Evolutionary conservation across 2,113 vertebrate genomes (phyloP).

Genomic region (Girardinichthys multiradiatus): DNA sequence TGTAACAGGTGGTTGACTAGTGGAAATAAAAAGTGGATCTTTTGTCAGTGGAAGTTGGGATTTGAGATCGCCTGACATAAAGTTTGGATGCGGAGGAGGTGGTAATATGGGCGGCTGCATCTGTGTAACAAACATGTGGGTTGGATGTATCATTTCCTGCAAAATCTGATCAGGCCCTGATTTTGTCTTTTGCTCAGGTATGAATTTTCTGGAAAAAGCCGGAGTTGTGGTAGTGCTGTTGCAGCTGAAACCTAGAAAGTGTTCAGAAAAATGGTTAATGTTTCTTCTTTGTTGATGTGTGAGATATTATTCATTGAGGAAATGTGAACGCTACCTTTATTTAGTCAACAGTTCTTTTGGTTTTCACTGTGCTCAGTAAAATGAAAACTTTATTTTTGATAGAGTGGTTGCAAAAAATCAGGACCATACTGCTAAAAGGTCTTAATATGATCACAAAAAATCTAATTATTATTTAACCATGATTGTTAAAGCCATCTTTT

Average conservation of each 20-base stretch:
- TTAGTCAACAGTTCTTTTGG: neutral
- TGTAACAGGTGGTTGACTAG: conserved; percentile 3
- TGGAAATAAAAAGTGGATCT: conserved; percentile 14
- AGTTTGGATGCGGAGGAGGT: conserved; percentile 44
- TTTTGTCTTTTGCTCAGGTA: conserved; percentile 10
- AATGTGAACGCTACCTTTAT: neutral
- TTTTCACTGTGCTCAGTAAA: neutral
- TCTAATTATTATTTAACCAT: too few species aligned
- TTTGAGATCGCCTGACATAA: conserved; percentile 18
- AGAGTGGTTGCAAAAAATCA: too few species aligned
- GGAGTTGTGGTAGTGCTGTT: conserved; percentile 1
- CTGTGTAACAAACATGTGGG: conserved; percentile 40
- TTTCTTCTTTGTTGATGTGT: neutral
- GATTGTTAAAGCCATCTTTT: too few species aligned
- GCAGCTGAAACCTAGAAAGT: conserved; percentile 46
- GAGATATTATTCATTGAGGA: neutral
- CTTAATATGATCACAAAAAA: too few species aligned
- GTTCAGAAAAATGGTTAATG: neutral
- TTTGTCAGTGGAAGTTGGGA: neutral
- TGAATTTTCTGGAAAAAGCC: conserved; percentile 13
- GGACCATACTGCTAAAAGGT: too few species aligned
- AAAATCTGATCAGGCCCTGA: conserved; percentile 2
- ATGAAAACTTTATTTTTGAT: neutral
- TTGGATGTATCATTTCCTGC: conserved; percentile 28
- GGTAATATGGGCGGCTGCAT: conserved; percentile 57